Conservation (phyloP, 2,797 vertebrate species). For the Meriones psammophilus region DNA sequence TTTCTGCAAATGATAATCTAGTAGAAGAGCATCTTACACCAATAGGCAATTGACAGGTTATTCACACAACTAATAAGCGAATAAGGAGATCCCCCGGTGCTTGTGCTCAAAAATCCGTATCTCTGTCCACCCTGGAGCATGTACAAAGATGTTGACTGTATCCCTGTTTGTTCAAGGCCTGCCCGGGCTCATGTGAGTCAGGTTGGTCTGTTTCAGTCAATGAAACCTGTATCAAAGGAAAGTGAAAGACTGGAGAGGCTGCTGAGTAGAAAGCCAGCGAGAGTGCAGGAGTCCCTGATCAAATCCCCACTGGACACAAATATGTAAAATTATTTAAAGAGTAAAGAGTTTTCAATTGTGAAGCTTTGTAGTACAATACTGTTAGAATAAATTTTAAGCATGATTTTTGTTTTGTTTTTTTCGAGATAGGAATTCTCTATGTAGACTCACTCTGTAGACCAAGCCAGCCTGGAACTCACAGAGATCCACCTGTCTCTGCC, state of each 20-base stretch:
- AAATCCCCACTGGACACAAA: not conserved
- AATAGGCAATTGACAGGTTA: not conserved
- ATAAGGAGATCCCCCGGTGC: not conserved
- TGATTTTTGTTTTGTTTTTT: not conserved
- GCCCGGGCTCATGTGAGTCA: not conserved
- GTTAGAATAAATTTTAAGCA: not conserved
- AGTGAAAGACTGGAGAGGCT: not conserved
- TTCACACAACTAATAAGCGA: slow-evolving; percentile 29
- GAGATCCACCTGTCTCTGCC: no score
- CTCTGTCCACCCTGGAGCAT: not conserved
- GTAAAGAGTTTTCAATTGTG: no score
- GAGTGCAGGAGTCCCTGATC: not conserved
- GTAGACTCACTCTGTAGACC: no score
- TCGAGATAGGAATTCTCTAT: no score
- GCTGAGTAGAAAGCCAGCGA: not conserved
- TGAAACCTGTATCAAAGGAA: not conserved
- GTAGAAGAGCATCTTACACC: not conserved
- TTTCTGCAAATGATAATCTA: slow-evolving; percentile 3
- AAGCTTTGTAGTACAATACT: not conserved
- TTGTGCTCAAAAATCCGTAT: not conserved
- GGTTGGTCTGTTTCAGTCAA: not conserved
- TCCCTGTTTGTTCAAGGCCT: not conserved
- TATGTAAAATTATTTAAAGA: not conserved
- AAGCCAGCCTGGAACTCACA: no score
- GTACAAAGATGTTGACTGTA: not conserved